A percentile compares a stretch with the other conserved stretches of the same genome.
Conservation (phyloP, 2,888 invertebrate genomes). For the Drosophila imparisetae region DNA sequence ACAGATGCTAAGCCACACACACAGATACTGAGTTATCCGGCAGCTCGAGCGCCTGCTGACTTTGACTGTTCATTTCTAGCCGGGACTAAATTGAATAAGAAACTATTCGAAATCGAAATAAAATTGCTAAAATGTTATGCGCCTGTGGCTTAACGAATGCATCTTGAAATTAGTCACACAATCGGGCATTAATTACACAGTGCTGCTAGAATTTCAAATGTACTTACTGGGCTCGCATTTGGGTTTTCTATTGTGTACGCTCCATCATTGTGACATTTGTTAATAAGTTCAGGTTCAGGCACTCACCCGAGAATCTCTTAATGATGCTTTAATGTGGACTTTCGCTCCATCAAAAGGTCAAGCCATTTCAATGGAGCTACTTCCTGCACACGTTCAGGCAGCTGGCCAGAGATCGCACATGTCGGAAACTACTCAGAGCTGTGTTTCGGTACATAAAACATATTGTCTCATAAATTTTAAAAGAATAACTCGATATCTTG, state of each 20-base stretch:
- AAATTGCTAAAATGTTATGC: constrained; percentile 28
- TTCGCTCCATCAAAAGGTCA: constrained; percentile 64
- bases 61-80: neutral
- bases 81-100: constrained; percentile 12
- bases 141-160: constrained; percentile 36
- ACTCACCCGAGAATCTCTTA: constrained; percentile 17
- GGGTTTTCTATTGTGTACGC: neutral
- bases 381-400: constrained; percentile 30
- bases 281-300: constrained; percentile 45
- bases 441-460: neutral
- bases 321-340: constrained; percentile 46
- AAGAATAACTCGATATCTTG: neutral
- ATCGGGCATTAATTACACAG: constrained; percentile 40
- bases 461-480: neutral
- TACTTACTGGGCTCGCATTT: constrained; percentile 2
- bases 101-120: constrained; percentile 34
- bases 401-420: constrained; percentile 17
- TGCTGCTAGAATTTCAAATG: constrained; percentile 18
- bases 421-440: neutral
- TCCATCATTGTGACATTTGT: constrained; percentile 45
- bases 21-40: neutral
- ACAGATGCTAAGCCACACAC: constrained; percentile 34
- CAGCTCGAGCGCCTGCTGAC: neutral
- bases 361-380: constrained; percentile 28
- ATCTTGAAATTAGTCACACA: constrained; percentile 48